Percentiles rank a stretch among this genome's conserved stretches.
phyloP scores from a whole-genome alignment of 2,888 invertebrate genomes.

The Cecidostiba fungosa region DNA sequence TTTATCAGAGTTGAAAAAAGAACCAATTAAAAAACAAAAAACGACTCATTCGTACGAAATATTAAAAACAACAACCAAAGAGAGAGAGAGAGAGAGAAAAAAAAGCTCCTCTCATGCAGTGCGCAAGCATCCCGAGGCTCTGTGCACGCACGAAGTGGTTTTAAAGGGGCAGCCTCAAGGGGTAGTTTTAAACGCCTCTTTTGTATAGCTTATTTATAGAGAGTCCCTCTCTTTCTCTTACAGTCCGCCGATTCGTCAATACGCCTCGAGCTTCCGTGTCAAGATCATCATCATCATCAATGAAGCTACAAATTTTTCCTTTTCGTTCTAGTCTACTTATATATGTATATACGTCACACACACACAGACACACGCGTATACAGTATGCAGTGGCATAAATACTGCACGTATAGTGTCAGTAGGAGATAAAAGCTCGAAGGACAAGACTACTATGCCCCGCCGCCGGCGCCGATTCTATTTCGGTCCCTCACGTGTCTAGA shows the following conservation, averaged over 20 bases:
- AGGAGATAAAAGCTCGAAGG: not conserved
- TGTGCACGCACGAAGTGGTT: no score
- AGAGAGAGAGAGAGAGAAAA: not conserved
- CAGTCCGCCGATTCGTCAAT: constrained; percentile 62
- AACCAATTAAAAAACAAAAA: no score
- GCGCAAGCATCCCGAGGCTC: constrained; percentile 67
- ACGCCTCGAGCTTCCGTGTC: constrained; percentile 16
- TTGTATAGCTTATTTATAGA: constrained; percentile 71
- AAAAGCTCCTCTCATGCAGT: constrained; percentile 36
- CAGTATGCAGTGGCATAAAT: not conserved
- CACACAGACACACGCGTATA: no score
- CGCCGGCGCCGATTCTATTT: constrained; percentile 66
- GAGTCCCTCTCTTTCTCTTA: constrained; percentile 28
- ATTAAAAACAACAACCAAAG: not conserved
- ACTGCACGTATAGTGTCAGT: not conserved
- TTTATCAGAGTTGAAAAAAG: no score
- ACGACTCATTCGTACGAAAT: not conserved
- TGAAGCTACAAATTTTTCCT: not conserved
- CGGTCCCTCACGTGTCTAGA: constrained; percentile 67
- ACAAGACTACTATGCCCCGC: not conserved
- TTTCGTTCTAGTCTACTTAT: not conserved
- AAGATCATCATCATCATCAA: constrained; percentile 5
- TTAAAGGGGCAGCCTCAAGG: no score
- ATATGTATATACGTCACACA: not conserved
- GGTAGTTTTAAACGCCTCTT: constrained; percentile 68